Percentiles rank a stretch among this genome's conserved stretches.
Evolutionary conservation across 2,888 invertebrate species (phyloP).

Genomic region (Tiphia femorata): DNA sequence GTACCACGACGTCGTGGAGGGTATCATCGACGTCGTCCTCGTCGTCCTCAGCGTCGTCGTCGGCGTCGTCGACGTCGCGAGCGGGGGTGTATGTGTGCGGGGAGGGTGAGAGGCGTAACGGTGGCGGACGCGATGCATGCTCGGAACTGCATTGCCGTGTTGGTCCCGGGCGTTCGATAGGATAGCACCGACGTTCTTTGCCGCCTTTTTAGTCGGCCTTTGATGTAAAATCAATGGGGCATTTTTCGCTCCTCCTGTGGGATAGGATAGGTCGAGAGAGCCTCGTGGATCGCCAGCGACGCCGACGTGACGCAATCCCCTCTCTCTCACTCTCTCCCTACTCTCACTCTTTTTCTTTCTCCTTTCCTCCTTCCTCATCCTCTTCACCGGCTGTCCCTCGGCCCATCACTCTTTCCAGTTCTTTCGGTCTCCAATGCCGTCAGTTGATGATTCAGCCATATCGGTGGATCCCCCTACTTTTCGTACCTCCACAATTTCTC

Average conservation of each 20-base stretch:
- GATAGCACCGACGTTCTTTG: constrained; percentile 63
- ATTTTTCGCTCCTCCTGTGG: constrained; percentile 47
- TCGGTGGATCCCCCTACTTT: too few relatives aligned
- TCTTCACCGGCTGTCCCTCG: not conserved
- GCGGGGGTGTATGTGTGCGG: constrained; percentile 40
- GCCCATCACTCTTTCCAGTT: not conserved
- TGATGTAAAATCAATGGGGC: constrained; percentile 68
- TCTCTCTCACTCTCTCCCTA: constrained; percentile 1
- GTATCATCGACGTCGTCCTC: too few relatives aligned
- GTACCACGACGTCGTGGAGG: too few relatives aligned
- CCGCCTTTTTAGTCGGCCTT: constrained; percentile 66
- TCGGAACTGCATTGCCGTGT: constrained; percentile 47
- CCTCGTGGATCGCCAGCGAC: constrained; percentile 21
- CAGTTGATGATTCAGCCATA: too few relatives aligned
- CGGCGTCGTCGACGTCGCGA: too few relatives aligned
- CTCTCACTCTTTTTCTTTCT: not conserved
- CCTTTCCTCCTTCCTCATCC: not conserved
- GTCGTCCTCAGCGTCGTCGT: too few relatives aligned
- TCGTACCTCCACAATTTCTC: too few relatives aligned
- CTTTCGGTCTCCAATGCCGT: not conserved
- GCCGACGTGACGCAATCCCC: not conserved
- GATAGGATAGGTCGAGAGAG: constrained; percentile 61
- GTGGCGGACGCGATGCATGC: constrained; percentile 43
- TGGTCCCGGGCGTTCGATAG: constrained; percentile 63
- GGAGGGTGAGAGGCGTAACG: too few relatives aligned